These are phyloP conservation scores for Drosophila eugracilis DNA, from an alignment of 1,140 invertebrate genomes.

Conservation along the genomic window DNA sequence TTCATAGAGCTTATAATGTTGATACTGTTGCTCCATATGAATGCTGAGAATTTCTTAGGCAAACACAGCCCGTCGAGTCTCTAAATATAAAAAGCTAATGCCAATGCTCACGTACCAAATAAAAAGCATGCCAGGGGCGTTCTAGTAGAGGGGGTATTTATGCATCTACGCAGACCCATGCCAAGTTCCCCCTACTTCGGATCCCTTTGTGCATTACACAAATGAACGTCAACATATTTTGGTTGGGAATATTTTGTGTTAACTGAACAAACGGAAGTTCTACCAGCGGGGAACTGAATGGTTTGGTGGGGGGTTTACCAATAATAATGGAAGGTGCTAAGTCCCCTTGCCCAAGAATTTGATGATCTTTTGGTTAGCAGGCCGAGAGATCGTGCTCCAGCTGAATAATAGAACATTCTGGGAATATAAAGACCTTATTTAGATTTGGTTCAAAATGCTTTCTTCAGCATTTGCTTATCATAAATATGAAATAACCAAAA, in stretches of 20 bases:
- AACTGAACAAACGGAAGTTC: conserved; percentile 59
- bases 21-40: conserved; percentile 37
- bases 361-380: conserved; percentile 65
- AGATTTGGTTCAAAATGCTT: conserved; percentile 6
- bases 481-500: conserved; percentile 12
- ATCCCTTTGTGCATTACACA: conserved; percentile 29
- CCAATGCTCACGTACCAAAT: conserved; percentile 69
- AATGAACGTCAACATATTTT: conserved; percentile 48
- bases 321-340: conserved; percentile 59
- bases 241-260: conserved; percentile 47
- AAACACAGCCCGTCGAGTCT: conserved; percentile 41
- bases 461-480: conserved; percentile 21
- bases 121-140: conserved; percentile 47
- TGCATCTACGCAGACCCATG: conserved; percentile 44
- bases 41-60: conserved; percentile 51
- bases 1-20: conserved; percentile 57
- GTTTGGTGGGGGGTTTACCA: conserved; percentile 4
- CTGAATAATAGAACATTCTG: conserved; percentile 35
- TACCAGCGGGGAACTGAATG: conserved; percentile 44
- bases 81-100: conserved; percentile 48
- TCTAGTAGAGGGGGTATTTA: conserved; percentile 2
- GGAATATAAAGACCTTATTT: conserved; percentile 16
- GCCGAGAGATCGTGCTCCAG: conserved; percentile 49
- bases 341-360: conserved; percentile 14
- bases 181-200: conserved; percentile 38